Evolutionary conservation across 1,140 invertebrate species (phyloP), one percentile per base, ranked within the genome.

Genomic region (Solenopsis fugax): DNA sequence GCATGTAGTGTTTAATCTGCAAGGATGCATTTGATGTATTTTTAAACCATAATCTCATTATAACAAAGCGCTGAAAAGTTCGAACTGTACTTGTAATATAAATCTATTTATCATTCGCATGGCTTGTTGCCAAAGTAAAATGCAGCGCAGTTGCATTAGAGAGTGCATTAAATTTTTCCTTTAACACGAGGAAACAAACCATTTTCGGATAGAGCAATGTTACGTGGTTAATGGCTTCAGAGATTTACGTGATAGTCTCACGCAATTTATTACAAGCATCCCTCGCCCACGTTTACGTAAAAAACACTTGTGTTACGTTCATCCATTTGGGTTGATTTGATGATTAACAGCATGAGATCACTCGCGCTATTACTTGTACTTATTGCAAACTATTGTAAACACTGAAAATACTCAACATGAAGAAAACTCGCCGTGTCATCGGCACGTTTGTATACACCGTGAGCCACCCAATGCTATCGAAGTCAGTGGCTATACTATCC

Each of bases 141-240:
- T 24, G 10, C 48, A 21, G 2, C 29, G 54, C 2, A 69, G 0
- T 60, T 75, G 52, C 34, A 37, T 37, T 52, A 18, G 12, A 18
- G 50, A 67, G 21, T 71, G 18, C 9, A 4, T 72, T 60, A 29
- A 71, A 71, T 24, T 13, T 56, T 82, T 48, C 12, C 12, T 72
- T 72, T 12, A 29, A 52, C n/a, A 24, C 12, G 9, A 16, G 9
- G 16, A 69, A 81, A 81, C 64, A 45, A 81, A 81, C 64, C 64
- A 81, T 81, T 81, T 69, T 71, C 37, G 5, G 1, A 81, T 56
- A n/a, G 18, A 77, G 34, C n/a, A 48, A 81, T 81, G 50, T 45
- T 67, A 75, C 60, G 24, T 52, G 54, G n/a, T 50, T 41, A 60
- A 62, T 29, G 16, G 3, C 16, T 81, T 24, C 48, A 34, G 9